phyloP scores from a whole-genome alignment of 1,140 invertebrate genomes.

The Leptonema lineaticorne region DNA sequence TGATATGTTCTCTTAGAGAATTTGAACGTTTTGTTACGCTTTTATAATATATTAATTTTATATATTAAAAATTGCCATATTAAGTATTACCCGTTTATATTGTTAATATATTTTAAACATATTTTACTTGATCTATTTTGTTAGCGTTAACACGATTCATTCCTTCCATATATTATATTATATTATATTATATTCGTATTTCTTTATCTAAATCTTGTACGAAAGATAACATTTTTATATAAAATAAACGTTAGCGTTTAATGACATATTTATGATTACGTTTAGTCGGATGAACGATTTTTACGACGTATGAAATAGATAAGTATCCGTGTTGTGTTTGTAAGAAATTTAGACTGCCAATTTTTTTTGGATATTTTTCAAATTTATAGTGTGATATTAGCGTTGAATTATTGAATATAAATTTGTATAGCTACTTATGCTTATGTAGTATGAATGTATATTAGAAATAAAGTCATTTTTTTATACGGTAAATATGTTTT shows the following conservation, averaged over 20 bases:
- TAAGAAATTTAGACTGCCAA: too few relatives aligned
- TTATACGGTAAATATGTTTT: neutral
- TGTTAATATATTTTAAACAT: neutral
- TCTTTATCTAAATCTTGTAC: too few relatives aligned
- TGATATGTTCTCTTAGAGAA: neutral
- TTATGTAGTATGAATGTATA: neutral
- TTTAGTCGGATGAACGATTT: neutral
- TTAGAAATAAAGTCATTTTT: neutral
- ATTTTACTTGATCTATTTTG: too few relatives aligned
- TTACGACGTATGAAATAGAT: neutral
- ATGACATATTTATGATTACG: neutral
- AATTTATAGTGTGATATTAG: neutral
- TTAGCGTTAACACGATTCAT: too few relatives aligned
- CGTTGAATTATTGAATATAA: neutral
- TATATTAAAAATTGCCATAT: constrained; percentile 2
- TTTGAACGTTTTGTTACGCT: neutral
- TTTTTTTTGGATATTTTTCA: too few relatives aligned
- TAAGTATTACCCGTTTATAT: constrained; percentile 2
- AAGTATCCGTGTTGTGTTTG: too few relatives aligned
- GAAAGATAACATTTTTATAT: neutral
- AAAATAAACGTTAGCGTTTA: neutral
- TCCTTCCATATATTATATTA: neutral
- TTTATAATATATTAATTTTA: neutral
- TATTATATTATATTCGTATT: neutral
- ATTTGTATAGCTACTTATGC: neutral